phyloP scores from a whole-genome alignment of 2,113 vertebrate genomes.

The Limnothrissa miodon region DNA sequence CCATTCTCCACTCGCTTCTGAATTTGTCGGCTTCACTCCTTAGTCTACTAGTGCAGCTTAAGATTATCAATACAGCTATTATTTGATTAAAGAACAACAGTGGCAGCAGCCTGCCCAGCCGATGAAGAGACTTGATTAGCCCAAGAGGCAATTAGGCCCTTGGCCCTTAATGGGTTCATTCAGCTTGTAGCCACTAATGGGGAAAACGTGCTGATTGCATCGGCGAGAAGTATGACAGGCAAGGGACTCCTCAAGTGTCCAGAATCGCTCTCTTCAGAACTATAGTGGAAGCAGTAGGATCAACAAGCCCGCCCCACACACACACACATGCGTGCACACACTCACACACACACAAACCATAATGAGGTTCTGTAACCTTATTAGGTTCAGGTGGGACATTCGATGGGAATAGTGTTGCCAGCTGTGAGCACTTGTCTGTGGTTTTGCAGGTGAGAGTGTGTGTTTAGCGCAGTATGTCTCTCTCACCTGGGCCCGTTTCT shows the following conservation, averaged over 20 bases:
- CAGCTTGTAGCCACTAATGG: not conserved
- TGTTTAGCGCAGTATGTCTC: not conserved
- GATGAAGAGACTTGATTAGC: constrained; percentile 47
- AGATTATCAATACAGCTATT: constrained; percentile 57
- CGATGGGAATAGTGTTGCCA: not conserved
- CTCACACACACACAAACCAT: too few relatives aligned
- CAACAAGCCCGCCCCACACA: too few relatives aligned
- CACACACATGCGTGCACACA: too few relatives aligned
- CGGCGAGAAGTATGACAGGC: constrained; percentile 1
- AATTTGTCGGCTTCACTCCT: not conserved
- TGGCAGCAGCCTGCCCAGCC: constrained; percentile 31
- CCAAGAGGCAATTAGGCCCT: constrained; percentile 61
- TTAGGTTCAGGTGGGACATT: not conserved
- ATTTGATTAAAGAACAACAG: constrained; percentile 44
- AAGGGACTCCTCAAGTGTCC: constrained; percentile 36
- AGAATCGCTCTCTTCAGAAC: constrained; percentile 21
- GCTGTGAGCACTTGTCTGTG: not conserved
- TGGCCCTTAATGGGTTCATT: constrained; percentile 32
- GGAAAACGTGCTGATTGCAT: constrained; percentile 31
- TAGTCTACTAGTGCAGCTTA: not conserved
- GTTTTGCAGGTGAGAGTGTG: not conserved
- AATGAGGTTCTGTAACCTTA: not conserved
- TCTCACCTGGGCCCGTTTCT: not conserved
- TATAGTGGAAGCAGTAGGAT: too few relatives aligned
- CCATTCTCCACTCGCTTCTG: not conserved